A percentile compares a stretch with the other conserved stretches of the same genome.
Conservation (phyloP, 2,797 vertebrate genomes). For the Hydrolagus colliei region DNA sequence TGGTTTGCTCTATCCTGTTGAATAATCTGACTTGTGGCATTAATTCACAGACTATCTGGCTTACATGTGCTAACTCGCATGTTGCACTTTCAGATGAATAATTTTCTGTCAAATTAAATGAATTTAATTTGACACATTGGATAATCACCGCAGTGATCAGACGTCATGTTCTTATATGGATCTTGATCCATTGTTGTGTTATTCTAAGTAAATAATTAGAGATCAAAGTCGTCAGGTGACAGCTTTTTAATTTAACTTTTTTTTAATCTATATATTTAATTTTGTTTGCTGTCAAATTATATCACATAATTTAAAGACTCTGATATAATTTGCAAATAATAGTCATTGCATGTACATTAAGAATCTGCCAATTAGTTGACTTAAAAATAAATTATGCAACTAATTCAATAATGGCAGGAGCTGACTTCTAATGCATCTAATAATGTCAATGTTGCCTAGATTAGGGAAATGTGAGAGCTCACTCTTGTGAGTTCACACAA, state of each 20-base stretch:
- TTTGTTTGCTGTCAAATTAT: constrained; percentile 28
- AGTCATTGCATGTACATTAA: constrained; percentile 24
- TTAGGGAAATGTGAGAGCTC: too few relatives aligned
- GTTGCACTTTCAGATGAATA: constrained; percentile 29
- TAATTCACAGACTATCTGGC: not conserved
- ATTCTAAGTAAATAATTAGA: constrained; percentile 31
- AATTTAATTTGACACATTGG: constrained; percentile 31
- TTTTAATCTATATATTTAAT: constrained; percentile 26
- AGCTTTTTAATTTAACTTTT: constrained; percentile 31
- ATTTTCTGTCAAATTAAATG: constrained; percentile 32
- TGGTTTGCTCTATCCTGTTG: constrained; percentile 6
- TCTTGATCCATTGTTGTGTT: constrained; percentile 24
- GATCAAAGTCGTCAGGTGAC: constrained; percentile 25
- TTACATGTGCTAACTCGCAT: constrained; percentile 15
- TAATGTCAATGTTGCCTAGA: not conserved
- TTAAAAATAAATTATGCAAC: constrained; percentile 23
- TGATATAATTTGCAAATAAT: constrained; percentile 29
- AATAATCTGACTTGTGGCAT: constrained; percentile 24
- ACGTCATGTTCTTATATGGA: constrained; percentile 28
- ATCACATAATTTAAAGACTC: constrained; percentile 29
- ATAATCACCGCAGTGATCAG: constrained; percentile 29
- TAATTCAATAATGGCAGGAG: constrained; percentile 27
- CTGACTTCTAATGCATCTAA: constrained; percentile 23
- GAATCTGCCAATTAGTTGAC: constrained; percentile 20
- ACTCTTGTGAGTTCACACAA: too few relatives aligned